Conservation (phyloP, 2,113 vertebrate species). For the Accipiter virgatus region DNA sequence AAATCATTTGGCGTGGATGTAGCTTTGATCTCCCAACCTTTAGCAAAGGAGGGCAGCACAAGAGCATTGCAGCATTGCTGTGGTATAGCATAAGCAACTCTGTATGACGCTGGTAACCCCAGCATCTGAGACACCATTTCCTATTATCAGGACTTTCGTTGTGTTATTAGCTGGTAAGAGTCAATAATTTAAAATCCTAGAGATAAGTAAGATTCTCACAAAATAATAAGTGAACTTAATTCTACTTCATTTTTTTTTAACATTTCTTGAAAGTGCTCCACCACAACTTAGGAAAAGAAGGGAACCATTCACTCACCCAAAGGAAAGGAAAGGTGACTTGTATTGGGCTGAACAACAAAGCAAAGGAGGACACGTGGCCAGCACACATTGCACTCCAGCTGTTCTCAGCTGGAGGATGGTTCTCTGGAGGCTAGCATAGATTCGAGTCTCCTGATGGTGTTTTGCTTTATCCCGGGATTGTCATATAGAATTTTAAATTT, state of each 20-base stretch:
- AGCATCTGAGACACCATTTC: background rate
- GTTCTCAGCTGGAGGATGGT: background rate
- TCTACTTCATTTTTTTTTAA: background rate
- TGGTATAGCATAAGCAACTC: background rate
- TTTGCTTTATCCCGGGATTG: background rate
- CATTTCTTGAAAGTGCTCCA: background rate
- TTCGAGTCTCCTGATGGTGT: background rate
- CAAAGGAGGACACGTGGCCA: background rate
- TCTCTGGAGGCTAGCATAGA: background rate
- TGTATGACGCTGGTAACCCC: rapidly evolving
- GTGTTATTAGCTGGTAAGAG: background rate
- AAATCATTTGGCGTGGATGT: background rate
- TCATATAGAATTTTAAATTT: background rate
- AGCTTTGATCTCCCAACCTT: background rate
- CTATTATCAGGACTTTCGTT: background rate
- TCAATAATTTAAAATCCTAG: background rate
- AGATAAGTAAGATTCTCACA: background rate
- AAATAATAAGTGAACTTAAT: background rate
- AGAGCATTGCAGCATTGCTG: rapidly evolving
- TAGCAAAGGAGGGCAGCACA: background rate
- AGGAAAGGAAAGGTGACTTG: background rate
- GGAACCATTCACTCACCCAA: background rate
- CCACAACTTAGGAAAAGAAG: background rate
- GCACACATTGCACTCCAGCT: background rate
- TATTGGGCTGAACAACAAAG: background rate